These are phyloP conservation scores for Oreochromis mossambicus DNA, from an alignment of 2,797 vertebrate species.

Conservation along the genomic window DNA sequence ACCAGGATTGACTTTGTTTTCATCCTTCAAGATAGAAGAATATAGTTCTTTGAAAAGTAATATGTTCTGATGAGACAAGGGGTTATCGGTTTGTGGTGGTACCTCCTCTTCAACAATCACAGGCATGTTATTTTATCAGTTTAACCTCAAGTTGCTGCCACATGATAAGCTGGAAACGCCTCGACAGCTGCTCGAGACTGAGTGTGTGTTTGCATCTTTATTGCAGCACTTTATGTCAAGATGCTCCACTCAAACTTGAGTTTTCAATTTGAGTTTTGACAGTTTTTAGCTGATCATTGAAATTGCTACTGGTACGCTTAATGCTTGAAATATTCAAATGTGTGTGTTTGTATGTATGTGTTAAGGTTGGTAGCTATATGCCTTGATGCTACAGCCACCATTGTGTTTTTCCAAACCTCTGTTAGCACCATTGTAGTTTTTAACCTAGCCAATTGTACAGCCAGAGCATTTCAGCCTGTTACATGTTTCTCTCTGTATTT, in stretches of 20 bases:
- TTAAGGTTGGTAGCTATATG: background rate
- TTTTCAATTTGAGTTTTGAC: slow-evolving; percentile 1
- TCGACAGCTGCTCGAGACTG: background rate
- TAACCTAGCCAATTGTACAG: background rate
- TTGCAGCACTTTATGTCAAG: slow-evolving; percentile 5
- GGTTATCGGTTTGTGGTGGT: background rate
- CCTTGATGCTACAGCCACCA: background rate
- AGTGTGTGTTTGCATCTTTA: background rate
- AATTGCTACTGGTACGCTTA: background rate
- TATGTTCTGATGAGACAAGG: background rate
- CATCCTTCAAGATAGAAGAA: background rate
- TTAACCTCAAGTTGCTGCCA: background rate
- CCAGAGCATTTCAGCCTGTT: background rate
- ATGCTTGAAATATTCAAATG: background rate
- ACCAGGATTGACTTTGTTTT: background rate
- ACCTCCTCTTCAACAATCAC: background rate
- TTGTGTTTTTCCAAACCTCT: background rate
- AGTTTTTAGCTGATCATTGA: background rate
- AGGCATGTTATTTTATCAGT: background rate
- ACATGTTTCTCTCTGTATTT: background rate
- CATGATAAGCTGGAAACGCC: background rate
- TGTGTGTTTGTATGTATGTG: background rate
- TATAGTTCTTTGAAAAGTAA: background rate
- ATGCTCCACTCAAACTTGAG: background rate
- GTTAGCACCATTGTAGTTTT: background rate